Evolutionary conservation across 2,113 vertebrate species (phyloP).

Genomic region (Cygnus atratus): DNA sequence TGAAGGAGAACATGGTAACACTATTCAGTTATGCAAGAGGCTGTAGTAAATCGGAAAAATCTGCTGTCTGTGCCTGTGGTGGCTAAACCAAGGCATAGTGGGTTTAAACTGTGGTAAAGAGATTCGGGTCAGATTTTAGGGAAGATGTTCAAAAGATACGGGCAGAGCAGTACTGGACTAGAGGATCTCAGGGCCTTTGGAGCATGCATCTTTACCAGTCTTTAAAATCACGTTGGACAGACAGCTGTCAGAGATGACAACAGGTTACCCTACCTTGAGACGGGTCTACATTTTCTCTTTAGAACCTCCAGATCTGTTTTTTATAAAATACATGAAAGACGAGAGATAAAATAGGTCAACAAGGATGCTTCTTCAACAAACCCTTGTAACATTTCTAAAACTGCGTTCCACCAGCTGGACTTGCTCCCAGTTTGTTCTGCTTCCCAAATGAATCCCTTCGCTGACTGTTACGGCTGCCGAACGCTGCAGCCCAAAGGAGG

Average conservation of each 20-base stretch:
- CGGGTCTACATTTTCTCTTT: not conserved
- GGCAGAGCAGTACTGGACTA: not conserved
- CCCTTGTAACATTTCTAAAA: not conserved
- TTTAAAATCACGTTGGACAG: not conserved
- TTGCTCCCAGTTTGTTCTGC: not conserved
- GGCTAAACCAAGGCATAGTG: not conserved
- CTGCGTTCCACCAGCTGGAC: not conserved
- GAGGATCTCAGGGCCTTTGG: not conserved
- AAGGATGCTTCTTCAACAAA: not conserved
- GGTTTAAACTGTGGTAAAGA: not conserved
- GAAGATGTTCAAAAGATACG: not conserved
- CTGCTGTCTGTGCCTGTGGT: not conserved
- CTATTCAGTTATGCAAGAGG: not conserved
- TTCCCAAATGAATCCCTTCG: not conserved
- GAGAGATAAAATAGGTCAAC: not conserved
- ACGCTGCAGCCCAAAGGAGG: fast-evolving
- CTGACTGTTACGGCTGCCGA: not conserved
- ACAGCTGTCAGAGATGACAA: not conserved
- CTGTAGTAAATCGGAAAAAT: not conserved
- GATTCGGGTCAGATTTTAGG: not conserved
- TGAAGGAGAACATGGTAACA: not conserved
- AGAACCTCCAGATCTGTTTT: not conserved
- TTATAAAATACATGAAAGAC: not conserved
- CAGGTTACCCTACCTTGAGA: not conserved
- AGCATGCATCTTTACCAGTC: not conserved